Conservation (phyloP, 2,113 vertebrate species). For the Zingel zingel region DNA sequence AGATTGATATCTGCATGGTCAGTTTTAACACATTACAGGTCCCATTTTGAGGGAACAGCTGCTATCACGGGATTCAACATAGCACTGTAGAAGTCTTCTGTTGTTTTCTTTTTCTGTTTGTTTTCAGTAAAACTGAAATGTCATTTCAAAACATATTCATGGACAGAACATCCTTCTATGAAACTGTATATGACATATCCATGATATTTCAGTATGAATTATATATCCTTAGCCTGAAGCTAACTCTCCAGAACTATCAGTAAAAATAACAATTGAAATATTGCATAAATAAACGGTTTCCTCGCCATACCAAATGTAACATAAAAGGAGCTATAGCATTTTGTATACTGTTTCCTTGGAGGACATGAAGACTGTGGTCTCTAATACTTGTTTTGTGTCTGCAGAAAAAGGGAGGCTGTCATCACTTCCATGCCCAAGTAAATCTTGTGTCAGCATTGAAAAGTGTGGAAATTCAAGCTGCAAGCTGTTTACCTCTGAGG, state of each 20-base stretch:
- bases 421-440: constrained; percentile 35
- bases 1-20: neutral
- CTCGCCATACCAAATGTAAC: neutral
- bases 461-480: constrained; percentile 28
- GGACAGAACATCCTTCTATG: neutral
- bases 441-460: constrained; percentile 41
- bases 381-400: constrained; percentile 22
- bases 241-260: neutral
- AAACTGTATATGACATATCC: neutral
- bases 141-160: neutral
- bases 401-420: constrained; percentile 11
- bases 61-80: neutral
- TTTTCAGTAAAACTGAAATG: neutral
- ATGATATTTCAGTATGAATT: neutral
- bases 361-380: neutral
- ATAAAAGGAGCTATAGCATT: neutral
- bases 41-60: neutral
- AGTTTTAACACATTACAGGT: neutral
- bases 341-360: neutral
- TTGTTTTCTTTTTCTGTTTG: neutral
- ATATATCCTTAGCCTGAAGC: neutral
- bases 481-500: constrained; percentile 50
- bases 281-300: neutral
- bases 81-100: neutral
- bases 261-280: neutral